Evolutionary conservation across 2,888 invertebrate species (phyloP).

Genomic region (Agonopterix heracliana): DNA sequence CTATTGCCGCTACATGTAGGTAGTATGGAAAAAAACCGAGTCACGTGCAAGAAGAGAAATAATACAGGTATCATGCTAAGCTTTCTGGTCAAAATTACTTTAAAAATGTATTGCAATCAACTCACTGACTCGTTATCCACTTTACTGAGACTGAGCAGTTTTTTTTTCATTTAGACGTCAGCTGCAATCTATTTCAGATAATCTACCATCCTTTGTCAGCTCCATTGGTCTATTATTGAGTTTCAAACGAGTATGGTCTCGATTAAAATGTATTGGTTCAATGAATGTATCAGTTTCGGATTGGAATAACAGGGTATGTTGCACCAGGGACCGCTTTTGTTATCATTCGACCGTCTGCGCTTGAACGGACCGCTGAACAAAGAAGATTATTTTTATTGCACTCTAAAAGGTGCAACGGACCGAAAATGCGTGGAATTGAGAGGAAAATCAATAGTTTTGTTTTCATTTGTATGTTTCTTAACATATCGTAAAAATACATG

Average conservation of each 20-base stretch:
- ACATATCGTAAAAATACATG: too few relatives aligned
- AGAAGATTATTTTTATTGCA: slow-evolving; percentile 73
- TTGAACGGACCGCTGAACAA: slow-evolving; percentile 51
- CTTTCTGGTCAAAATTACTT: too few relatives aligned
- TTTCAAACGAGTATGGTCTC: slow-evolving; percentile 16
- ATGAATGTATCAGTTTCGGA: slow-evolving; percentile 40
- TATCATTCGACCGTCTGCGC: slow-evolving; percentile 44
- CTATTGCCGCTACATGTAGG: too few relatives aligned
- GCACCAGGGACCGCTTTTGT: slow-evolving; percentile 37
- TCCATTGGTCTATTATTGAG: slow-evolving; percentile 10
- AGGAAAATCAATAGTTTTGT: slow-evolving; percentile 47
- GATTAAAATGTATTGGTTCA: slow-evolving; percentile 37
- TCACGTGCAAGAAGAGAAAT: too few relatives aligned
- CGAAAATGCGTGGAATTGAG: slow-evolving; percentile 60
- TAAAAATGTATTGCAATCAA: too few relatives aligned
- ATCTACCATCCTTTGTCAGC: not conserved
- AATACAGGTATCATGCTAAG: too few relatives aligned
- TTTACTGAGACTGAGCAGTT: too few relatives aligned
- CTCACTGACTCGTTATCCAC: too few relatives aligned
- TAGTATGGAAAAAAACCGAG: too few relatives aligned
- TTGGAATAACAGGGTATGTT: slow-evolving; percentile 49
- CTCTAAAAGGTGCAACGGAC: slow-evolving; percentile 61
- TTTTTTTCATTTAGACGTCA: too few relatives aligned
- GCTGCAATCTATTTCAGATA: too few relatives aligned
- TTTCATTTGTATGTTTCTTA: slow-evolving; percentile 5